A percentile compares a stretch with the other conserved stretches of the same genome.
phyloP scores from a whole-genome alignment of 1,140 invertebrate species.

The Eulimnadia texana region DNA sequence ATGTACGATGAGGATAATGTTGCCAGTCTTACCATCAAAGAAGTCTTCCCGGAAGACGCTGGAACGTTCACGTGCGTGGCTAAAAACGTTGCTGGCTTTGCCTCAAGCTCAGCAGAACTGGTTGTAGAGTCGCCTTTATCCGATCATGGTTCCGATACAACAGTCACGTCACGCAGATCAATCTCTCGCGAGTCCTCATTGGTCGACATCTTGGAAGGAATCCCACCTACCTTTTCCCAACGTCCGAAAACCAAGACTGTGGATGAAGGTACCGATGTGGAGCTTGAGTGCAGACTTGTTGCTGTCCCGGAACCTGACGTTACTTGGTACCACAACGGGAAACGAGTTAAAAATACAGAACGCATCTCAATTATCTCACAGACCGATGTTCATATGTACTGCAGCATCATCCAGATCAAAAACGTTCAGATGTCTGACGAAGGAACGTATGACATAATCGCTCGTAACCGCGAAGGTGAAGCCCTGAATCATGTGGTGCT shows the following conservation, averaged over 20 bases:
- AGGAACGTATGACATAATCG: conserved; percentile 72
- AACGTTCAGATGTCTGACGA: conserved; percentile 54
- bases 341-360: conserved; percentile 47
- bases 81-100: conserved; percentile 85
- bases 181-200: conserved; percentile 62
- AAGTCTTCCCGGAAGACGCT: conserved; percentile 93
- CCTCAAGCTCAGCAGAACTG: conserved; percentile 77
- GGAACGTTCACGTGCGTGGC: conserved; percentile 92
- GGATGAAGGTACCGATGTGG: conserved; percentile 59
- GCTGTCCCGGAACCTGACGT: conserved; percentile 82
- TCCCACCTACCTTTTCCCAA: conserved; percentile 80
- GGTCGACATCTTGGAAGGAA: conserved; percentile 77
- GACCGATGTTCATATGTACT: conserved; percentile 82
- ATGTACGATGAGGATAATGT: conserved; percentile 85
- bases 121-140: conserved; percentile 71
- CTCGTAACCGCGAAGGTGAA: conserved; percentile 80
- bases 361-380: conserved; percentile 52
- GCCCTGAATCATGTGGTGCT: conserved; percentile 61
- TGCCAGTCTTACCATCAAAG: conserved; percentile 78
- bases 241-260: conserved; percentile 71
- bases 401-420: conserved; percentile 59
- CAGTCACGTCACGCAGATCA: conserved; percentile 27
- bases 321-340: conserved; percentile 61
- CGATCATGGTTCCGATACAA: conserved; percentile 73
- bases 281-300: conserved; percentile 66